Conservation (phyloP, 2,113 vertebrate genomes). For the Spilogale gracilis region DNA sequence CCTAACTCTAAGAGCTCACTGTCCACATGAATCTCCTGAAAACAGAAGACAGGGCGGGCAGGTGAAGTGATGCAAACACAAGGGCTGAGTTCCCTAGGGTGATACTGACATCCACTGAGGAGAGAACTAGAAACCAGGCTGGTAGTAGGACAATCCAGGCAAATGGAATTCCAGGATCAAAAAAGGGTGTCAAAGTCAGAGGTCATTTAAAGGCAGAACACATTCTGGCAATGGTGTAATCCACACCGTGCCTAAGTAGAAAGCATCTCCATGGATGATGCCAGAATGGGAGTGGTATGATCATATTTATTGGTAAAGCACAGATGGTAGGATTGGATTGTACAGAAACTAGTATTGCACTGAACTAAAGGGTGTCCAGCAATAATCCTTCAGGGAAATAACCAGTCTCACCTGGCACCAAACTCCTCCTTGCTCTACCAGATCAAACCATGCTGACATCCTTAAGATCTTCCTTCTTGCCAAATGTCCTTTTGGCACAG, state of each 20-base stretch:
- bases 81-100: not conserved
- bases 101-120: not conserved
- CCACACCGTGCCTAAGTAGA: not conserved
- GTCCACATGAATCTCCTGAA: not conserved
- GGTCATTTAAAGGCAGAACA: not conserved
- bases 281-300: not conserved
- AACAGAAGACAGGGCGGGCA: not conserved
- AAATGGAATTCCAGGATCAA: not conserved
- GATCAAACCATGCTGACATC: accelerated
- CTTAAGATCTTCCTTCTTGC: not conserved
- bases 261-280: accelerated
- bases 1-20: not conserved
- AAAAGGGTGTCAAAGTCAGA: not conserved
- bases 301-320: not conserved
- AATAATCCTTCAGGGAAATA: not conserved
- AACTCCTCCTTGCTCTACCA: not conserved
- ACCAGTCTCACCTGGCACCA: not conserved
- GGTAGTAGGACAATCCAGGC: not conserved
- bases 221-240: not conserved
- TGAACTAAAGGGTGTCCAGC: not conserved
- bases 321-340: not conserved
- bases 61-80: not conserved
- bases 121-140: not conserved
- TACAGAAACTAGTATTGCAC: not conserved
- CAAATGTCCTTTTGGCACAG: not conserved